These are phyloP conservation scores for human DNA, from an alignment of 2,113 vertebrate genomes.

Conservation along the genomic window DNA sequence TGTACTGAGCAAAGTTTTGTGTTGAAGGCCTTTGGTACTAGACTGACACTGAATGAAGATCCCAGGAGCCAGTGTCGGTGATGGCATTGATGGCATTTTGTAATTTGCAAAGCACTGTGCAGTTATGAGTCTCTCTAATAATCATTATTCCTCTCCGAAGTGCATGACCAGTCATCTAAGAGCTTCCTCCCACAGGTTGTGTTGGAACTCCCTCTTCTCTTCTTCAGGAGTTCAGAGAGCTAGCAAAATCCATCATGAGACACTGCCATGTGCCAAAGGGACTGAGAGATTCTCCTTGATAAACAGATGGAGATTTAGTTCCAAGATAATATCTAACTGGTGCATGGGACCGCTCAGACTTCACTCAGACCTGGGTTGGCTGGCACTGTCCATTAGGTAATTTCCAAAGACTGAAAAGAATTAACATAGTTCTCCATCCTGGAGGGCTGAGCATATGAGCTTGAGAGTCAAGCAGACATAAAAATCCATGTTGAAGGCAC, in stretches of 20 bases:
- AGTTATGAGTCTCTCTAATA: not conserved
- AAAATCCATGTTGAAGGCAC: not conserved
- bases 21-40: not conserved
- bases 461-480: rapidly evolving
- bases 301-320: not conserved
- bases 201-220: not conserved
- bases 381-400: not conserved
- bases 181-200: rapidly evolving
- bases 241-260: not conserved
- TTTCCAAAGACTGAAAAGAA: not conserved
- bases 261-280: not conserved
- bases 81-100: too few species aligned
- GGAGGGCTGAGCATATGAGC: not conserved
- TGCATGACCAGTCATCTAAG: not conserved
- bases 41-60: not conserved
- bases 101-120: not conserved
- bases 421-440: not conserved
- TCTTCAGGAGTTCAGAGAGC: not conserved
- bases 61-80: rapidly evolving
- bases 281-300: too few species aligned
- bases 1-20: not conserved
- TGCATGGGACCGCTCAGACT: not conserved
- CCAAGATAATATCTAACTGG: not conserved
- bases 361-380: not conserved
- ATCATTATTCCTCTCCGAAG: not conserved